These are phyloP conservation scores for Crocuta crocuta DNA, from an alignment of 2,113 vertebrate species.

Conservation along the genomic window DNA sequence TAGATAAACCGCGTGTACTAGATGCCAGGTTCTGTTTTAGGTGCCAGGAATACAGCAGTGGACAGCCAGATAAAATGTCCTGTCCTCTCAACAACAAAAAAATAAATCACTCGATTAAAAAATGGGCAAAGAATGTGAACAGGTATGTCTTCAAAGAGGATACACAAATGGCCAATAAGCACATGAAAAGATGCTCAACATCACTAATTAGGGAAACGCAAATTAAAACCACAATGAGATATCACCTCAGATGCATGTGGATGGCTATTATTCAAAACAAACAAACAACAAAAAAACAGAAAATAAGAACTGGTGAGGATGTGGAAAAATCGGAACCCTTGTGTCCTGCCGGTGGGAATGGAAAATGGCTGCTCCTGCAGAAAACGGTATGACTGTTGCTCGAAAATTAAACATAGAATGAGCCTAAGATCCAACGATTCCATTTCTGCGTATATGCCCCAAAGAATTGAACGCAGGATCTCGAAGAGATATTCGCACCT, in stretches of 20 bases:
- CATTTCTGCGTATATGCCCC: neutral
- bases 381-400: neutral
- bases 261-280: neutral
- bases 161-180: no score
- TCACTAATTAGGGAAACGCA: no score
- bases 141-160: no score
- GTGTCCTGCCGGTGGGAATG: neutral
- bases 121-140: no score
- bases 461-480: neutral
- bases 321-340: neutral
- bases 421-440: neutral
- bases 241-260: neutral
- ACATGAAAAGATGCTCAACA: no score
- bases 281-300: neutral
- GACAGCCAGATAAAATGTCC: neutral
- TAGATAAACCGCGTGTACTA: neutral
- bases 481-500: neutral
- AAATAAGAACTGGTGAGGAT: neutral
- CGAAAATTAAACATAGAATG: slow-evolving; percentile 26
- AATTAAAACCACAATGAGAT: neutral
- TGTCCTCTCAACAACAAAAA: neutral
- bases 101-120: neutral
- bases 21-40: neutral
- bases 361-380: neutral
- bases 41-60: neutral